Evolutionary conservation across 2,797 vertebrate genomes (phyloP), one percentile per base, ranked within the genome.

Genomic region (Melanotaenia maccullochi): DNA sequence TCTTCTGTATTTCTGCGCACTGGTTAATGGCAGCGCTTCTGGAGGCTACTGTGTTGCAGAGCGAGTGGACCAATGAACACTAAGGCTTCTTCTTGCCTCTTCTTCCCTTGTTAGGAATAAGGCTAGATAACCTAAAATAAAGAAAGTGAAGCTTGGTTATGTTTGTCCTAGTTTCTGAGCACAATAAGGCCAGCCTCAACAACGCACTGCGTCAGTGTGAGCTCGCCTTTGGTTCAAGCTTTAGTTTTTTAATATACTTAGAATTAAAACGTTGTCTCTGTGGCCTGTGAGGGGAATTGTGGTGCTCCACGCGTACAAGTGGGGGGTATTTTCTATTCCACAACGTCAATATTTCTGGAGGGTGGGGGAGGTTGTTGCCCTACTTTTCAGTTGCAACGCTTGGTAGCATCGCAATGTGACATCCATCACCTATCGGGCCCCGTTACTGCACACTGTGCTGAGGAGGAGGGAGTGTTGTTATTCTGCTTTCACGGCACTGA

Each of bases 321-420:
- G 65, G 62, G 76, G 82, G 82, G 77, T 60, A 68, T 89, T 87
- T 90, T 86, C 60, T 85, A 44, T 75, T 76, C 71, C 77, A 75
- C 75, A 47, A 18, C 83, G 85, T 87, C 88, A 86, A 87, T 90
- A 87, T 85, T 84, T 84, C 64, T 78, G 62, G 61, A 65, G 74
- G 77, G 82, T 30, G 69, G 89, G 82, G 81, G 84, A 72, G 83
- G 83, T 84, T 80, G 84, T 73, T 92, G 91, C 80, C 93, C 93
- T 93, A 93, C 88, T 93, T 93, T 89, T 89, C 83, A 81, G 65
- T 84, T 75, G 85, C 79, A 81, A 78, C 82, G 84, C 85, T 81
- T 57, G 76, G 76, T 83, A 89, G 91, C 90, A 92, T 93, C 88
- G 89, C 91, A 87, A 93, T 91, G 92, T 92, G 88, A 88, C 90